phyloP scores from a whole-genome alignment of 2,797 vertebrate genomes.

The Triplophysa yarkandensis region DNA sequence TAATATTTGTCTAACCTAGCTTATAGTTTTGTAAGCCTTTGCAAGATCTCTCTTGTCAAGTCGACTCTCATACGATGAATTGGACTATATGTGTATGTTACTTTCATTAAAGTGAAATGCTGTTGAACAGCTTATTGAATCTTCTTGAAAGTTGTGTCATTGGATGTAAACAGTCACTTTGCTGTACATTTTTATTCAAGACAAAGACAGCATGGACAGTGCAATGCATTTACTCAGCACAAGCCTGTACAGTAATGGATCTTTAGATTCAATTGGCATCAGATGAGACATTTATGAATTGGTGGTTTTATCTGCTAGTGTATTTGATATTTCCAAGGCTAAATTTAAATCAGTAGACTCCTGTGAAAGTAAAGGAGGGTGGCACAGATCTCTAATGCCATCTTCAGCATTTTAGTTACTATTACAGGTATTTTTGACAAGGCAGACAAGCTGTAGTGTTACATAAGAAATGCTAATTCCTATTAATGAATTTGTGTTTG shows the following conservation, averaged over 20 bases:
- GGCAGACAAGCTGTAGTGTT: neutral
- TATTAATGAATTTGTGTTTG: neutral
- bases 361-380: too few relatives aligned
- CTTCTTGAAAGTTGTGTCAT: too few relatives aligned
- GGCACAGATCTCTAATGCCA: constrained; percentile 2
- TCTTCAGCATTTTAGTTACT: constrained; percentile 5
- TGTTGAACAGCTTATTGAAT: too few relatives aligned
- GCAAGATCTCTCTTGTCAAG: too few relatives aligned
- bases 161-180: too few relatives aligned
- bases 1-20: too few relatives aligned
- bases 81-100: too few relatives aligned
- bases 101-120: too few relatives aligned
- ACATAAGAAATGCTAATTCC: neutral
- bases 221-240: neutral
- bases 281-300: constrained; percentile 7
- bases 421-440: neutral
- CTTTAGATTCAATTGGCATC: neutral
- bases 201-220: neutral
- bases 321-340: constrained; percentile 15
- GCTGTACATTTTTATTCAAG: neutral
- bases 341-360: neutral
- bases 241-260: neutral
- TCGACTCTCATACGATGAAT: too few relatives aligned
- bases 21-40: too few relatives aligned
- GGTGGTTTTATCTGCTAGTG: constrained; percentile 4